phyloP scores from a whole-genome alignment of 1,140 invertebrate genomes.

The Cryptotermes secundus region DNA sequence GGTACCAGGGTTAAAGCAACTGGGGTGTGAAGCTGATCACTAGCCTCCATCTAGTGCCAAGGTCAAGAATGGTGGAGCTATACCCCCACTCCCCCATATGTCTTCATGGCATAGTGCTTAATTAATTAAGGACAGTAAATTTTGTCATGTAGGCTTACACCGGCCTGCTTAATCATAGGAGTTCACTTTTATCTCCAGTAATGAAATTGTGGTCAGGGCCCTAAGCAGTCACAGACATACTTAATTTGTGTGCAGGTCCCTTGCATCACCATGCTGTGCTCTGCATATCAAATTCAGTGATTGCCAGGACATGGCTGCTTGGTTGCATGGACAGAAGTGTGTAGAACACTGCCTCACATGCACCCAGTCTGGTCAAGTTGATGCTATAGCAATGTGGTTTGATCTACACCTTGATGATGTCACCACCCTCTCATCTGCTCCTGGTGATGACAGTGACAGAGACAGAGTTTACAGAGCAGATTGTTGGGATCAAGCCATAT shows the following conservation, averaged over 20 bases:
- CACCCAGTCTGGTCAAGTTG: constrained; percentile 54
- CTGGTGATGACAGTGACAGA: constrained; percentile 33
- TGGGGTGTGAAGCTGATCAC: no score
- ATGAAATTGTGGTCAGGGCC: no score
- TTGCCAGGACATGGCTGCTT: constrained; percentile 38
- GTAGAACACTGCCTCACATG: constrained; percentile 38
- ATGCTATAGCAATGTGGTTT: constrained; percentile 71
- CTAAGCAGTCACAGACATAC: not conserved
- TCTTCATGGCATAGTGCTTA: no score
- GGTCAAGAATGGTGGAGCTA: no score
- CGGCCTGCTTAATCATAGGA: no score
- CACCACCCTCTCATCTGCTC: constrained; percentile 56
- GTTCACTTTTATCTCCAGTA: no score
- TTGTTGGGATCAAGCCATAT: constrained; percentile 78
- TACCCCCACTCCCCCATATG: no score
- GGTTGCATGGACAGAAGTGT: constrained; percentile 35
- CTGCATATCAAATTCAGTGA: constrained; percentile 47
- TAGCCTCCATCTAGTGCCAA: no score
- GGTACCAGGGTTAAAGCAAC: no score
- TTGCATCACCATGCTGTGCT: constrained; percentile 42
- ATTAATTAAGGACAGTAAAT: no score
- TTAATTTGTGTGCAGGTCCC: constrained; percentile 37
- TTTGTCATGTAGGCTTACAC: no score
- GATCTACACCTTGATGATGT: constrained; percentile 68
- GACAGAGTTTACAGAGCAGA: constrained; percentile 40